Evolutionary conservation across 2,113 vertebrate species (phyloP).

Genomic region (Calidris pugnax): DNA sequence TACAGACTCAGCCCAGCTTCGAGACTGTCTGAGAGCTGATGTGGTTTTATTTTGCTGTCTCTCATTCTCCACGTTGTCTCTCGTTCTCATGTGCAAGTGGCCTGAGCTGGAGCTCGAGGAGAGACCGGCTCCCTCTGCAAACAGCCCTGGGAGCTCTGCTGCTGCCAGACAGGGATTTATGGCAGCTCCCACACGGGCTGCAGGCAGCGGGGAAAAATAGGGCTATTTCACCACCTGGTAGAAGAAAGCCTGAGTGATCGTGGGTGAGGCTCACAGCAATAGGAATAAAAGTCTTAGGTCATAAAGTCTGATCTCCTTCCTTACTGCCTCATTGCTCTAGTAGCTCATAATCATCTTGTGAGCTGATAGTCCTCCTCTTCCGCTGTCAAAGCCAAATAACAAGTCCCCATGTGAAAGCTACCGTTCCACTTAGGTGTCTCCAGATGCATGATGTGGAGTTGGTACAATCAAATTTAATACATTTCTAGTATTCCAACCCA

Average conservation of each 20-base stretch:
- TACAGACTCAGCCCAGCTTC: not conserved
- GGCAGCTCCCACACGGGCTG: not conserved
- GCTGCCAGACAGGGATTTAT: rapidly evolving
- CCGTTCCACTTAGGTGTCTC: not conserved
- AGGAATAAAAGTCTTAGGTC: not conserved
- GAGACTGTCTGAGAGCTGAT: not conserved
- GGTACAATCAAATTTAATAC: not conserved
- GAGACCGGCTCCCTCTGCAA: rapidly evolving
- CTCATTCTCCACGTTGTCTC: rapidly evolving
- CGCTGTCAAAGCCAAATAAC: not conserved
- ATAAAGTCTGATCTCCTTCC: not conserved
- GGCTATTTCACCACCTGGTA: not conserved
- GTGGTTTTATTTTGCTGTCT: not conserved
- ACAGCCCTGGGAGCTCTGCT: not conserved
- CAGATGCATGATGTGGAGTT: not conserved
- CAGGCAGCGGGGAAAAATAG: not conserved
- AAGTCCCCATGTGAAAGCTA: not conserved
- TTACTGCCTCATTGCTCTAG: not conserved
- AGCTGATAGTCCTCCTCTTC: not conserved
- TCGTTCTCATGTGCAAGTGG: not conserved
- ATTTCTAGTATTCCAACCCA: not conserved
- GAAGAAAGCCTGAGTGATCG: not conserved
- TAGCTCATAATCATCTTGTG: not conserved
- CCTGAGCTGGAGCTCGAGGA: not conserved
- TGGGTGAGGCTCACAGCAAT: not conserved